Evolutionary conservation across 2,888 invertebrate species (phyloP), one percentile per base, ranked within the genome.

Genomic region (Choristoneura rosaceana): DNA sequence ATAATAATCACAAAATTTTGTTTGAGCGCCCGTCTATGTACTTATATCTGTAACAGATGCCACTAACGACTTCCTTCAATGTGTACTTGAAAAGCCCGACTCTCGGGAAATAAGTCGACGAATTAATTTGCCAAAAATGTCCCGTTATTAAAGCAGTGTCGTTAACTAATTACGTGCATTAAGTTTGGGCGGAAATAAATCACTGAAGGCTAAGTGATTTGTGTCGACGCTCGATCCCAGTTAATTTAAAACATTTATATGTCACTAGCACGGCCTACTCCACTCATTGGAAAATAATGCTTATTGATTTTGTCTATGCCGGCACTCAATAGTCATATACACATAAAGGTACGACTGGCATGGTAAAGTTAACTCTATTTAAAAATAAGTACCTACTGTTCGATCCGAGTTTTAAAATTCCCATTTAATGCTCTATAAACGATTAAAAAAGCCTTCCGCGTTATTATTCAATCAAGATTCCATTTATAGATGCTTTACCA

Each of bases 401-500:
- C n/a, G 50, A 14, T 17, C 9, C 52, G 38, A 52, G 2, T 43
- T 70, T n/a, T 41, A 71, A 63, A 38, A 41, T 17, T 15, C 5
- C 25, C n/a, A 45, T 45, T 61, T 12, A 71, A 58, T 47, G 58
- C 62, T 15, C 43, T 67, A 71, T 33, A 45, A 65, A 52, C 43
- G 58, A 63, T 68, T 63, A 63, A 68, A 68, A 62, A 69, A 25
- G 63, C 34, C 25, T 17, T 45, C 47, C 17, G 47, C 47, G 14
- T 73, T 69, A 69, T 69, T 77, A 82, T 78, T 79, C 77, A 81
- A 78, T 79, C 74, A 74, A 77, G 78, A 74, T 82, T 83, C 78
- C 77, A 80, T 85, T 86, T 87, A 87, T 84, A 85, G 84, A 84
- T 82, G 82, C 79, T 81, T 78, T 78, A 75, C 79, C 81, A 76